Percentiles rank a stretch among this genome's conserved stretches.
Conservation (phyloP, 2,113 vertebrate species). For the Microcebus ravelobensis region DNA sequence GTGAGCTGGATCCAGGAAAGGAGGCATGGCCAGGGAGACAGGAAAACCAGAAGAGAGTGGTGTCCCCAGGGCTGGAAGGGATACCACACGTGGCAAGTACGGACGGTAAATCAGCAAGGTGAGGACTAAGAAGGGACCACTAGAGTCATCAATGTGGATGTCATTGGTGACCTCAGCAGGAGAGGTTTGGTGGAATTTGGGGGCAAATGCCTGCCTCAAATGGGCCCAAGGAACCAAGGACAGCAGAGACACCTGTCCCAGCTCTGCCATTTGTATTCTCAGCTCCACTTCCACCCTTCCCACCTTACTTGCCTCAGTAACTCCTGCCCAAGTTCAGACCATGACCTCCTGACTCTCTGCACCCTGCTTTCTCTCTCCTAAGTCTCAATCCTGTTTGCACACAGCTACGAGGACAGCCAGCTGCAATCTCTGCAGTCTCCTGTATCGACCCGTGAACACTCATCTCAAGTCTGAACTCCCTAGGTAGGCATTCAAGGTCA, state of each 20-base stretch:
- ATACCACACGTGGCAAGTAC: rapidly evolving
- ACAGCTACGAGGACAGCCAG: not conserved
- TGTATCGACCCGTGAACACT: not conserved
- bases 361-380: not conserved
- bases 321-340: not conserved
- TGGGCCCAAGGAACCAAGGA: not conserved
- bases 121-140: not conserved
- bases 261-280: not conserved
- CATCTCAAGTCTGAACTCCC: not conserved
- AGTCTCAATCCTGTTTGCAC: not conserved
- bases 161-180: not conserved
- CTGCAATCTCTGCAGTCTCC: not conserved
- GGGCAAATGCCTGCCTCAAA: not conserved
- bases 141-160: rapidly evolving
- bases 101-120: too few species aligned
- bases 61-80: not conserved
- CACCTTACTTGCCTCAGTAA: not conserved
- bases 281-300: not conserved
- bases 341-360: rapidly evolving
- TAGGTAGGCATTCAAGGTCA: not conserved
- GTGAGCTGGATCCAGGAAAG: not conserved
- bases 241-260: too few species aligned
- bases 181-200: not conserved
- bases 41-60: rapidly evolving
- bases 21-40: not conserved